Conservation (phyloP, 1,140 invertebrate genomes). For the Mamestra configurata region DNA sequence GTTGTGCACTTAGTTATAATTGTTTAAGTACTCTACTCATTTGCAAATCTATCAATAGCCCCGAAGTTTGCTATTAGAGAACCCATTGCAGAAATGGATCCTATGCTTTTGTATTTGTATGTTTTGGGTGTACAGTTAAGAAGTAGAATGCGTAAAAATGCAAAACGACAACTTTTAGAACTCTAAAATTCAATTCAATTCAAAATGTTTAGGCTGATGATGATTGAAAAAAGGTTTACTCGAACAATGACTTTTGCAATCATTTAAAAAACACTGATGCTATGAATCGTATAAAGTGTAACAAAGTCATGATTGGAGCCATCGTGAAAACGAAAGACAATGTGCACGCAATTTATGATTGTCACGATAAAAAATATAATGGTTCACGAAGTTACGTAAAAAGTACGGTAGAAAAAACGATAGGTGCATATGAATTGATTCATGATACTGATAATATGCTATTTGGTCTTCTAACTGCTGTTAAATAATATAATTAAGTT, state of each 20-base stretch:
- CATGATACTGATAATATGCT: not conserved
- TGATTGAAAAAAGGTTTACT: not conserved
- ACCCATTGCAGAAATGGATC: no score
- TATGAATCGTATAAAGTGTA: not conserved
- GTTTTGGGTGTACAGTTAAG: no score
- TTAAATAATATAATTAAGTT: not conserved
- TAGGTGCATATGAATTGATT: not conserved
- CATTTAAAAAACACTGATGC: not conserved
- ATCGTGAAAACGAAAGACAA: constrained; percentile 5
- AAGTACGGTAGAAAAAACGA: not conserved
- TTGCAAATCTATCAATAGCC: no score
- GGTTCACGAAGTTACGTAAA: constrained; percentile 2
- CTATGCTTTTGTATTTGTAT: no score
- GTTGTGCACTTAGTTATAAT: no score
- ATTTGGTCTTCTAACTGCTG: no score
- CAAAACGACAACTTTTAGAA: no score
- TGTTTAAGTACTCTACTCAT: no score
- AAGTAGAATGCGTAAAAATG: no score
- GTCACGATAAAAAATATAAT: constrained; percentile 18
- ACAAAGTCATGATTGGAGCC: not conserved
- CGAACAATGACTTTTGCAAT: not conserved
- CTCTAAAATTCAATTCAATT: no score
- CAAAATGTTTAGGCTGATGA: not conserved
- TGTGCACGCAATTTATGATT: constrained; percentile 31
- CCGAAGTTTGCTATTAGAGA: no score